Conservation (phyloP, 1,140 invertebrate genomes). For the Pteromalus puparum region DNA sequence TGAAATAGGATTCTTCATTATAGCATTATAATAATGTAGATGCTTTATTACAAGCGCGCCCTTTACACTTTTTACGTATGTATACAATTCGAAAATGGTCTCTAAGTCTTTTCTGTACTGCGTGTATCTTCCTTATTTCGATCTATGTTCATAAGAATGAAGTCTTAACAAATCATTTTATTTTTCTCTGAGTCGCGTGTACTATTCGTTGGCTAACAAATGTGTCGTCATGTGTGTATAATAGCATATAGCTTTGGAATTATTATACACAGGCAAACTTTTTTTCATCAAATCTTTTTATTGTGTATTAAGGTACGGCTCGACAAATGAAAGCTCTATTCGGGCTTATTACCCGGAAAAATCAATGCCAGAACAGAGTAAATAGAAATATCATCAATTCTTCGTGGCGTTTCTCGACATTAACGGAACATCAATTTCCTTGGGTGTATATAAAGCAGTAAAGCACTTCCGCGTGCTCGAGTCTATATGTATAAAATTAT, state of each 20-base stretch:
- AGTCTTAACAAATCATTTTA: background rate
- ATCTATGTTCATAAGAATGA: background rate
- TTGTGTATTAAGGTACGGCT: too few relatives aligned
- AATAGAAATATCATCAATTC: too few relatives aligned
- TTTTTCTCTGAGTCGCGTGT: background rate
- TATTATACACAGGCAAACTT: background rate
- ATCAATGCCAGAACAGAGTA: too few relatives aligned
- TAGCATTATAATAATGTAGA: constrained; percentile 47
- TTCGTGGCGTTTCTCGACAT: too few relatives aligned
- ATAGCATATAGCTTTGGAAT: background rate
- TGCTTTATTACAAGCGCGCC: constrained; percentile 27
- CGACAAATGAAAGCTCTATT: too few relatives aligned
- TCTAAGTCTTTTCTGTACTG: constrained; percentile 48
- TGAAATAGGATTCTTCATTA: constrained; percentile 57
- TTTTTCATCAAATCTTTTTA: too few relatives aligned
- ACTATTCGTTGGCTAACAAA: background rate
- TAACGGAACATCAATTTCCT: too few relatives aligned
- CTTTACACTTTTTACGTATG: constrained; percentile 53
- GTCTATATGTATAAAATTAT: too few relatives aligned
- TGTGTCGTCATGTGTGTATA: background rate
- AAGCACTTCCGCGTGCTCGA: too few relatives aligned
- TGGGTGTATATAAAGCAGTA: too few relatives aligned
- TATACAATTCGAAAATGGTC: constrained; percentile 60
- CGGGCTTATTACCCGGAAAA: too few relatives aligned
- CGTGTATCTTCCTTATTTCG: background rate